A percentile compares a stretch with the other conserved stretches of the same genome.
Conservation (phyloP, 2,797 vertebrate genomes). For the Emys orbicularis region DNA sequence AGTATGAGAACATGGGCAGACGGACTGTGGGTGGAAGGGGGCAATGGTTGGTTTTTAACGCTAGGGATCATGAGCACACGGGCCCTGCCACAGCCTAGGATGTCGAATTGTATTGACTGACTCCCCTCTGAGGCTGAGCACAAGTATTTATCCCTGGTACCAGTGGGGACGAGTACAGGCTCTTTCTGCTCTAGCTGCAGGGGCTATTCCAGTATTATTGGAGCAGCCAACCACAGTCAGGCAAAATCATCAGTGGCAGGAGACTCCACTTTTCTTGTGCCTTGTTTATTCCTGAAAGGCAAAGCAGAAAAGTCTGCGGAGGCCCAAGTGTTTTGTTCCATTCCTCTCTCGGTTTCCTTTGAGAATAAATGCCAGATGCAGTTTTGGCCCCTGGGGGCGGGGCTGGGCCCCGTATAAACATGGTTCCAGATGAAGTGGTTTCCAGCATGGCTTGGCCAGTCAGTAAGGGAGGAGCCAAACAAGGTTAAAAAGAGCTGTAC, state of each 20-base stretch:
- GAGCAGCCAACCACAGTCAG: background rate
- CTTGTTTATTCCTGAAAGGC: background rate
- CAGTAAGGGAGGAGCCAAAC: background rate
- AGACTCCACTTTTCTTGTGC: no score
- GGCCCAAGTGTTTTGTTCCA: no score
- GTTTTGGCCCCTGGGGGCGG: no score
- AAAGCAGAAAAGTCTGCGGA: background rate
- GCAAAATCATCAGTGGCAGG: background rate
- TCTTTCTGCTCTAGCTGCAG: background rate
- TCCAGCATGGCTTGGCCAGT: no score
- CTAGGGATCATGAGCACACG: background rate
- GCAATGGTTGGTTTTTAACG: background rate
- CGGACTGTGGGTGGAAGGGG: background rate
- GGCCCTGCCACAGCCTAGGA: background rate
- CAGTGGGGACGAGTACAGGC: background rate
- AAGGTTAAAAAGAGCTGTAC: background rate
- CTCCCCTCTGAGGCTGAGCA: background rate
- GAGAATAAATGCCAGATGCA: no score
- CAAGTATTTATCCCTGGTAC: background rate
- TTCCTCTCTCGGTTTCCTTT: no score
- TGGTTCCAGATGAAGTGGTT: no score
- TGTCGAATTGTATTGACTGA: background rate
- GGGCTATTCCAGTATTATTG: background rate
- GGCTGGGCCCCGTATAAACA: no score
- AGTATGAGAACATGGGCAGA: background rate